Evolutionary conservation across 2,113 vertebrate genomes (phyloP), one percentile per base, ranked within the genome.

Genomic region (Semnornis frantzii): DNA sequence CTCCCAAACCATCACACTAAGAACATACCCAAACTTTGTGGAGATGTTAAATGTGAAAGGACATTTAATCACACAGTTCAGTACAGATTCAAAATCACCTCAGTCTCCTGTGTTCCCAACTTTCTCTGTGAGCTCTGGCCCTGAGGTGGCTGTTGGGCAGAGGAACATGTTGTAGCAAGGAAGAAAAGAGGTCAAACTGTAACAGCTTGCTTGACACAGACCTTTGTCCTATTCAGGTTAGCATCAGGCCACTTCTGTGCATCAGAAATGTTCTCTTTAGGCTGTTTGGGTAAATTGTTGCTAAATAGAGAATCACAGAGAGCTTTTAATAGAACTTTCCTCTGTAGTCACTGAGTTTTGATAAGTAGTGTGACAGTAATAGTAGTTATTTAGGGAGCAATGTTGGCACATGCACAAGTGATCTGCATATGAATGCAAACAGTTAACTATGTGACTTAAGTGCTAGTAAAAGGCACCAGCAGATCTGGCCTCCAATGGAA

Each of bases 271-370:
- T 89, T 94, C 71, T 82, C 21, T 39, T 84, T 46, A 18, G 31
- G 25, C 21, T 46, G 15, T n/a, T 91, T 71, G n/a, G 48, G 64
- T 63, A 63, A 81, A 42, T 42, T 23, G 19, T 46, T 30, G 25
- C 84, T 96, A 84, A 87, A 84, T 54, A 73, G 79, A 42, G 90
- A 82, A 21, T 57, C 44, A n/a, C 1, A 0, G 25, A 33, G 74
- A 70, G 37, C 64, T 94, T 94, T 95, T 80, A 85, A 89, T 74
- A 91, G 68, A 52, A 39, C 57, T 92, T 91, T 92, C 46, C 62
- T 85, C 25, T 82, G 1, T 34, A 81, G 75, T 70, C 57, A 34
- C 60, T 44, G 30, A 83, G 46, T 82, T 92, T 93, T 89, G 48
- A 9, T 64, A 64, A 74, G 69, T 60, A 28, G 18, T 62, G 55